Percentiles rank a stretch among this genome's conserved stretches.
Evolutionary conservation across 1,140 invertebrate species (phyloP).

Genomic region (honey bee (Apis mellifera)): Amel_HAv3.1 CM009942.2:7039501-7040000

Average conservation of each 20-base stretch:
- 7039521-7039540: no score
- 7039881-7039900: no score
- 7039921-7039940: no score
- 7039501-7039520: no score
- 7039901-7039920: no score
- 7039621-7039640: neutral
- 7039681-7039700: neutral
- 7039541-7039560: neutral
- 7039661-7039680: slow-evolving; percentile 1
- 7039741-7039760: slow-evolving; percentile 28
- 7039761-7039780: slow-evolving; percentile 38
- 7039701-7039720: slow-evolving; percentile 26
- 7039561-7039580: neutral
- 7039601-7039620: neutral
- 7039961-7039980: no score
- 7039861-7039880: neutral
- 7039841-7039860: no score
- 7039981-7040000: neutral
- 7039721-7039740: slow-evolving; percentile 43
- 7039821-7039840: neutral
- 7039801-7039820: slow-evolving; percentile 51
- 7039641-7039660: slow-evolving; percentile 8
- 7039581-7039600: neutral
- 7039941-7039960: no score
- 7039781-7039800: slow-evolving; percentile 22